A percentile compares a stretch with the other conserved stretches of the same genome.
These are phyloP conservation scores for Pterois miles DNA, from an alignment of 2,797 vertebrate species.

Conservation along the genomic window DNA sequence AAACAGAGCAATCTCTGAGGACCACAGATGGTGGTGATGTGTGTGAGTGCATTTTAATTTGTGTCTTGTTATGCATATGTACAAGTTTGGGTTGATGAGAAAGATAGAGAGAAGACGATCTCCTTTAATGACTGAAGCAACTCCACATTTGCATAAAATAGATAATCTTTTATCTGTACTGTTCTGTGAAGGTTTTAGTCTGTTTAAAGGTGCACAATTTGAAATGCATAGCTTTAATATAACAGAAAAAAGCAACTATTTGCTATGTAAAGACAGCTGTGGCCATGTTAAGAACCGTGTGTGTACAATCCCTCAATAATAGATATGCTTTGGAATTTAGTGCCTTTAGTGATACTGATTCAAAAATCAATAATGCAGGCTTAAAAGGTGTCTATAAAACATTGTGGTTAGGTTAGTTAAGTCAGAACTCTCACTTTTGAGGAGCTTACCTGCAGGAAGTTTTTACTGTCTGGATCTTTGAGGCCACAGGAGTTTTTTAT, in stretches of 20 bases:
- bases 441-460: neutral
- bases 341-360: neutral
- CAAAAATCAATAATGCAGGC: neutral
- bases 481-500: conserved; percentile 6
- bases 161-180: neutral
- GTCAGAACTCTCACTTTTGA: neutral
- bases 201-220: neutral
- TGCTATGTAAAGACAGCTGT: neutral
- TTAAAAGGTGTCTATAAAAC: neutral
- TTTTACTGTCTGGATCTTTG: neutral
- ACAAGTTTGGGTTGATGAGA: neutral
- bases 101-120: neutral
- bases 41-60: conserved; percentile 36
- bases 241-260: neutral
- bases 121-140: neutral
- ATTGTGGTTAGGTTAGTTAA: neutral
- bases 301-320: too few relatives aligned
- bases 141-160: neutral
- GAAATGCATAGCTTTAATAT: neutral
- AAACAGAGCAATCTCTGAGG: conserved; percentile 42
- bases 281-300: too few relatives aligned
- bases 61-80: conserved; percentile 25
- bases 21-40: conserved; percentile 45
- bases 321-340: neutral
- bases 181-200: neutral